Conservation (phyloP, 2,113 vertebrate genomes). For the Struthidea cinerea region DNA sequence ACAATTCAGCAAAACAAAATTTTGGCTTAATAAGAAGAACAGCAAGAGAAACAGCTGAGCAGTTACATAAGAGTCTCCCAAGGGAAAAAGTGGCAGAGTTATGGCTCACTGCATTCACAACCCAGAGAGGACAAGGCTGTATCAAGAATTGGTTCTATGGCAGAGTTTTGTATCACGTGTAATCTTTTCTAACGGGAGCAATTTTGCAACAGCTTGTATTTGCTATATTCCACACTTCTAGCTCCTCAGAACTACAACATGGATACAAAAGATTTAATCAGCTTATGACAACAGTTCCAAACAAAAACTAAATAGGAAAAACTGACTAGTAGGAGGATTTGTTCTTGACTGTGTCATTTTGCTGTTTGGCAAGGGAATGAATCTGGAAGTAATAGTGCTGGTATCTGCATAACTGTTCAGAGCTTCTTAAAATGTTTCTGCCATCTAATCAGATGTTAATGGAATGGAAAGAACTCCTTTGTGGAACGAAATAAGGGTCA, state of each 20-base stretch:
- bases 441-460: not conserved
- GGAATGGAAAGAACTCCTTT: not conserved
- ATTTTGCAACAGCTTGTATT: not conserved
- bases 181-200: not conserved
- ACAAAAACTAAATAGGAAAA: not conserved
- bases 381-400: not conserved
- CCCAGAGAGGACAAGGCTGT: not conserved
- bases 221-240: not conserved
- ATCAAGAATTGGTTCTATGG: not conserved
- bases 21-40: not conserved
- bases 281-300: not conserved
- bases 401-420: not conserved
- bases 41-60: conserved; percentile 39
- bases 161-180: not conserved
- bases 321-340: not conserved
- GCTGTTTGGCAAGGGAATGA: not conserved
- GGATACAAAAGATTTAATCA: not conserved
- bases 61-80: not conserved
- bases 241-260: not conserved
- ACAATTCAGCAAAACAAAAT: not conserved
- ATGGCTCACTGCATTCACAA: not conserved
- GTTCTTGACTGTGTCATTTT: not conserved
- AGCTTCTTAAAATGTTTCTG: not conserved
- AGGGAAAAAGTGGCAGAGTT: not conserved
- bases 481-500: not conserved